Percentiles rank a stretch among this genome's conserved stretches.
Evolutionary conservation across 1,140 invertebrate species (phyloP).

Genomic region (Leptopilina clavipes): DNA sequence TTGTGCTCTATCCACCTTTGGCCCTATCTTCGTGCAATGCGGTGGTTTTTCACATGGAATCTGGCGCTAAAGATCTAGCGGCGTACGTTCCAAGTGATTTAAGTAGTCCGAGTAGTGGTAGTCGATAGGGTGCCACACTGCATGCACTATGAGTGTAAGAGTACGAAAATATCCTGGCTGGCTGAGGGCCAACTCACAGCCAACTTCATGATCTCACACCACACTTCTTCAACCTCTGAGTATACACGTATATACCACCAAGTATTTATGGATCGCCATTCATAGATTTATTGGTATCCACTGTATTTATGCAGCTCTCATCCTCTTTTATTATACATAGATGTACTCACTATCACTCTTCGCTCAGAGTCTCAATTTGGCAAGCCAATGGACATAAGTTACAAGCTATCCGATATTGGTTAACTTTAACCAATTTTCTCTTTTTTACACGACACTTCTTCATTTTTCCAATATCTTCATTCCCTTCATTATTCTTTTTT

Average conservation of each 20-base stretch:
- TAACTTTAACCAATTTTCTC: slow-evolving; percentile 38
- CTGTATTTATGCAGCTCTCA: slow-evolving; percentile 51
- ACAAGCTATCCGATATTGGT: neutral
- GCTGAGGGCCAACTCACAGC: slow-evolving; percentile 59
- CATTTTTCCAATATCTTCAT: slow-evolving; percentile 12
- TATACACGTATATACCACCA: slow-evolving; percentile 11
- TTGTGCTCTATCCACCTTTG: slow-evolving; percentile 12
- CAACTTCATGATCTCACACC: slow-evolving; percentile 43
- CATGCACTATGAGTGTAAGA: slow-evolving; percentile 56
- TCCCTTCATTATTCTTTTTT: neutral
- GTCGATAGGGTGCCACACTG: slow-evolving; percentile 58
- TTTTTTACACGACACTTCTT: slow-evolving; percentile 1
- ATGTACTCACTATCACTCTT: slow-evolving; percentile 20
- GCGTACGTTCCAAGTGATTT: slow-evolving; percentile 65
- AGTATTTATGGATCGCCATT: slow-evolving; percentile 66
- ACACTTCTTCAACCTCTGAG: slow-evolving; percentile 41
- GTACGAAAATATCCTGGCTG: slow-evolving; percentile 63
- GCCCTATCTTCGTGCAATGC: slow-evolving; percentile 48
- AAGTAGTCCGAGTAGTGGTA: slow-evolving; percentile 64
- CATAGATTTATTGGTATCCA: slow-evolving; percentile 64
- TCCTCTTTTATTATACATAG: slow-evolving; percentile 40
- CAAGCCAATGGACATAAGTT: slow-evolving; percentile 28
- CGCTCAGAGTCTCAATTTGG: slow-evolving; percentile 23
- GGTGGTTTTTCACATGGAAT: slow-evolving; percentile 55
- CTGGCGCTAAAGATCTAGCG: slow-evolving; percentile 52